phyloP scores from a whole-genome alignment of 2,888 invertebrate species.

The Anorthoa munda region DNA sequence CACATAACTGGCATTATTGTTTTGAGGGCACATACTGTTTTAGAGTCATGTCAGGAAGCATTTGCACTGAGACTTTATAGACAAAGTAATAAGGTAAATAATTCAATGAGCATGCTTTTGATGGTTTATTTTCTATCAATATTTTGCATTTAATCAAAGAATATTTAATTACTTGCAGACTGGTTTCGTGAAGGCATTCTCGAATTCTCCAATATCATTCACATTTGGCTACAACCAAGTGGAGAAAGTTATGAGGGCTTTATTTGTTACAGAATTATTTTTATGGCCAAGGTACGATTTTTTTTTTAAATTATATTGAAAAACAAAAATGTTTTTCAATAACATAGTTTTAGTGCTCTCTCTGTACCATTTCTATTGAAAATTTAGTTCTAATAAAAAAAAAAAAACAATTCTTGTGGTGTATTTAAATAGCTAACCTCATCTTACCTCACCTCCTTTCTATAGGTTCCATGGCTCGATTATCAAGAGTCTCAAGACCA shows the following conservation, averaged over 20 bases:
- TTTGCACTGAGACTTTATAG: slow-evolving; percentile 98
- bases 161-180: slow-evolving; percentile 89
- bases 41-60: slow-evolving; percentile 98
- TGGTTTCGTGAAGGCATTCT: slow-evolving; percentile 99
- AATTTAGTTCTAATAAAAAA: background rate
- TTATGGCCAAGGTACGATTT: slow-evolving; percentile 95
- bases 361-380: background rate
- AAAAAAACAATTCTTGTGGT: background rate
- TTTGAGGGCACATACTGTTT: slow-evolving; percentile 96
- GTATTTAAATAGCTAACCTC: background rate
- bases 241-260: slow-evolving; percentile 97
- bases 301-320: background rate
- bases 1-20: slow-evolving; percentile 98
- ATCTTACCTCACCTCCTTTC: slow-evolving; percentile 1
- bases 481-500: slow-evolving; percentile 89
- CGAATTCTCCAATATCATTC: slow-evolving; percentile 96
- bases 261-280: slow-evolving; percentile 97
- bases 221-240: slow-evolving; percentile 97
- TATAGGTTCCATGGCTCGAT: slow-evolving; percentile 89
- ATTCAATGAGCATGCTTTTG: background rate
- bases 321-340: background rate
- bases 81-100: slow-evolving; percentile 95
- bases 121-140: slow-evolving; percentile 6
- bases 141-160: background rate
- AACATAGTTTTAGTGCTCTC: background rate